phyloP scores from a whole-genome alignment of 1,140 invertebrate genomes.

The Neodiprion pinetum region DNA sequence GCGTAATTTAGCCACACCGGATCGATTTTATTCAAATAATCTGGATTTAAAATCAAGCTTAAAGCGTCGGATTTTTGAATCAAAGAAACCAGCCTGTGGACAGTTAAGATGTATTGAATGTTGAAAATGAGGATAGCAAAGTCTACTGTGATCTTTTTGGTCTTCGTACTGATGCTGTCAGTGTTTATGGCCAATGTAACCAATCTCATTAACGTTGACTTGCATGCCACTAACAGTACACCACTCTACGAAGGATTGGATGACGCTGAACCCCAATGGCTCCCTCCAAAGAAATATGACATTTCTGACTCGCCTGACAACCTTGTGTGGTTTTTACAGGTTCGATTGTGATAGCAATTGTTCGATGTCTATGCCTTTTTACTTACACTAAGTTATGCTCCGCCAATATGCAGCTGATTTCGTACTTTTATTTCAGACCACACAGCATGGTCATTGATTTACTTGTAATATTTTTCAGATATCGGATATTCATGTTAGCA shows the following conservation, averaged over 20 bases:
- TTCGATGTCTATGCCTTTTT: neutral
- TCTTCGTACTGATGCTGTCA: slow-evolving; percentile 63
- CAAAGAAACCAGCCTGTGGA: too few species aligned
- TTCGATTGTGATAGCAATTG: slow-evolving; percentile 50
- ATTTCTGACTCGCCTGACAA: slow-evolving; percentile 66
- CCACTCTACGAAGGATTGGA: slow-evolving; percentile 21
- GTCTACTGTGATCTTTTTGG: slow-evolving; percentile 57
- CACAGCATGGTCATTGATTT: neutral
- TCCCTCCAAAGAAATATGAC: slow-evolving; percentile 53
- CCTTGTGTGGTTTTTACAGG: slow-evolving; percentile 81
- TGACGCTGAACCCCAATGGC: slow-evolving; percentile 27
- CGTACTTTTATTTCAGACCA: too few species aligned
- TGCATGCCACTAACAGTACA: slow-evolving; percentile 35
- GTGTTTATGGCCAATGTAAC: slow-evolving; percentile 65
- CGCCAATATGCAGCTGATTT: too few species aligned
- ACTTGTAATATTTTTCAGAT: slow-evolving; percentile 66
- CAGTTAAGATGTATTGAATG: too few species aligned
- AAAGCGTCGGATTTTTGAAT: too few species aligned
- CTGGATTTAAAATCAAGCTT: too few species aligned
- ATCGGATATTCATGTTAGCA: slow-evolving; percentile 89
- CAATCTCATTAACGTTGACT: slow-evolving; percentile 63
- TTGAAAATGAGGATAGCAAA: slow-evolving; percentile 61
- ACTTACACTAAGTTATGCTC: neutral
- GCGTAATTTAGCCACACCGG: too few species aligned
- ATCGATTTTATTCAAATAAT: too few species aligned